Evolutionary conservation across 2,113 vertebrate species (phyloP), one percentile per base, ranked within the genome.

Genomic region (Otus sunia): DNA sequence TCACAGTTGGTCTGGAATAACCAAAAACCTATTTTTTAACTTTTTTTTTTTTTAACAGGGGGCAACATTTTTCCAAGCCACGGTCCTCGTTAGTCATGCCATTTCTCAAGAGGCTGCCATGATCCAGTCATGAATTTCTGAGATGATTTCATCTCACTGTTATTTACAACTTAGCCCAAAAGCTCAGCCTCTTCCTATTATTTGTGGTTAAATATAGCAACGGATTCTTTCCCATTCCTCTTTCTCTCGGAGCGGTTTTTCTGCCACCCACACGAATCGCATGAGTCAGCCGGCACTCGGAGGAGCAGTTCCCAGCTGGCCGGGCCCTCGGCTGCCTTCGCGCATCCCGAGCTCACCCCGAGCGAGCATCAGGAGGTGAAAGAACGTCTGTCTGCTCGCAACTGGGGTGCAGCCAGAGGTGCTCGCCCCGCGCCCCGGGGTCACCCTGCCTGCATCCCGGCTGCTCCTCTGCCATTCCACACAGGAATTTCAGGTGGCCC

Each of bases 201-300:
- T 97, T 96, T 95, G 95, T 96, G 96, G 97, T 98, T 98, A 98
- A 98, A 98, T 97, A 97, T 98, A 99, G 98, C 98, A 97, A 93
- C 95, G 41, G 93, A 95, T 98, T 96, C 97, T 97, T 98, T 98
- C 98, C 98, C 98, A 96, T 89, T 97, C 63, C 90, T 84, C 97
- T 67, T 94, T 97, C 91, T 96, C 96, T 95, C 86, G 47, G 83
- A 90, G 95, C 4, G 3, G 34, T 68, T 81, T 58, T 93, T 94
- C 96, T 98, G 97, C 97, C 96, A 89, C 98, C 98, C 98, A 96
- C 98, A 93, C 92, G 50, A 90, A 62, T 37, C 56, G 79, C 63
- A 36, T 98, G 98, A 98, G 94, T 97, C 97, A 97, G 92, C 93
- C 97, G 73, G 87, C 75, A 62, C 88, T 93, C 60, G 63, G 67